Percentiles rank a stretch among this genome's conserved stretches.
Evolutionary conservation across 2,797 vertebrate genomes (phyloP).

Genomic region (Hyperoplus lanceolatus): DNA sequence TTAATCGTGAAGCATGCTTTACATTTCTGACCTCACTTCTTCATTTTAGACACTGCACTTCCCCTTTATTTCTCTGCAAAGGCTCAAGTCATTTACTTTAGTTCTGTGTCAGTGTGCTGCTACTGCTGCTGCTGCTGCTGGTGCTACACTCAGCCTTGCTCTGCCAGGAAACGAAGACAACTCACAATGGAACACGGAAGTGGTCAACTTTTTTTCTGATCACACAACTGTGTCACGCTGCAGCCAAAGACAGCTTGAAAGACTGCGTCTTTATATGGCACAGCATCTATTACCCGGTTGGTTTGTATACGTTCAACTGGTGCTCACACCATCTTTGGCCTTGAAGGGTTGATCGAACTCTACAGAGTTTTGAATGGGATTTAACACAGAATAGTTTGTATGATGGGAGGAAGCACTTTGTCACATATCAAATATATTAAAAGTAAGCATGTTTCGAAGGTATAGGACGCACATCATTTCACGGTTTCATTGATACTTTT

Average conservation of each 20-base stretch:
- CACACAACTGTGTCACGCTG: constrained; percentile 17
- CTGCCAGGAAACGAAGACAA: constrained; percentile 73
- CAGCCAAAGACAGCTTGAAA: constrained; percentile 8
- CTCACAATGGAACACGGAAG: constrained; percentile 84
- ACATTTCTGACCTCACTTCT: constrained; percentile 72
- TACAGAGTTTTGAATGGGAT: background rate
- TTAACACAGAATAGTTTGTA: background rate
- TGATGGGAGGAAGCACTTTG: background rate
- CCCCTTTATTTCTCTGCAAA: constrained; percentile 44
- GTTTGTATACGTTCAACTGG: background rate
- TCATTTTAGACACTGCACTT: constrained; percentile 60
- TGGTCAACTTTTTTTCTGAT: constrained; percentile 62
- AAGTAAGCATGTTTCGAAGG: background rate
- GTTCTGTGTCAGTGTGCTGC: constrained; percentile 1
- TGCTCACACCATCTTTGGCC: background rate
- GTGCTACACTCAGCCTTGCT: background rate
- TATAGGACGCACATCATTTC: background rate
- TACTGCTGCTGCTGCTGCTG: background rate
- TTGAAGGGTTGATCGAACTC: background rate
- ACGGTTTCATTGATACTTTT: too few species aligned
- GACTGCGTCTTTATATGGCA: background rate
- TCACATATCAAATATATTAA: background rate
- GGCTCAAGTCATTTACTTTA: constrained; percentile 38
- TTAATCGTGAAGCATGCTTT: constrained; percentile 27
- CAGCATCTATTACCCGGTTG: background rate